Evolutionary conservation across 2,113 vertebrate genomes (phyloP).

Genomic region (Microtus oregoni): DNA sequence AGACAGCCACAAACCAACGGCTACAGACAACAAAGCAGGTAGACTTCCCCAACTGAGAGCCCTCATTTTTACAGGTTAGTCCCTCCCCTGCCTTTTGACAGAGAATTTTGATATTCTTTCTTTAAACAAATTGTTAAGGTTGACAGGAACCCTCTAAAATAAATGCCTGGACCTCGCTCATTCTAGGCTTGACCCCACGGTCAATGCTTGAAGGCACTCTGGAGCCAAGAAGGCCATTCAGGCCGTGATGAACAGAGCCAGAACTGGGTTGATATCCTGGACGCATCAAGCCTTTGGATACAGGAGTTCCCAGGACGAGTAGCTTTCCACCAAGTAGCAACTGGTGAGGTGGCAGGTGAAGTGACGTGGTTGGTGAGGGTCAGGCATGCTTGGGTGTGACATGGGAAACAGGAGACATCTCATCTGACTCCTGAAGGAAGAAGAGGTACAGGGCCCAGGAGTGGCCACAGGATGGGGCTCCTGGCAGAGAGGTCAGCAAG

Average conservation of each 20-base stretch:
- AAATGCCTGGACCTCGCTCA: neutral
- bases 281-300: neutral
- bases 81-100: neutral
- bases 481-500: neutral
- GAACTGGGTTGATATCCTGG: neutral
- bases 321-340: neutral
- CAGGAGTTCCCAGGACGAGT: neutral
- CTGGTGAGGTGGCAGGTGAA: too few relatives aligned
- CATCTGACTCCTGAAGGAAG: neutral
- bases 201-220: neutral
- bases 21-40: neutral
- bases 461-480: neutral
- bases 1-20: neutral
- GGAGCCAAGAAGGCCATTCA: neutral
- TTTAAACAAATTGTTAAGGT: neutral
- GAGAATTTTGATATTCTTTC: neutral
- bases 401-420: neutral
- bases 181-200: too few relatives aligned
- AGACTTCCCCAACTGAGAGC: neutral
- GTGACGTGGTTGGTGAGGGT: too few relatives aligned
- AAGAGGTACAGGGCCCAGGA: neutral
- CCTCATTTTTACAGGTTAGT: neutral
- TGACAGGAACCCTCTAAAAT: neutral
- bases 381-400: too few relatives aligned
- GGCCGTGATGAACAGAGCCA: neutral